Percentiles rank a stretch among this genome's conserved stretches.
Conservation (phyloP, 2,797 vertebrate species). For the Melanogrammus aeglefinus region DNA sequence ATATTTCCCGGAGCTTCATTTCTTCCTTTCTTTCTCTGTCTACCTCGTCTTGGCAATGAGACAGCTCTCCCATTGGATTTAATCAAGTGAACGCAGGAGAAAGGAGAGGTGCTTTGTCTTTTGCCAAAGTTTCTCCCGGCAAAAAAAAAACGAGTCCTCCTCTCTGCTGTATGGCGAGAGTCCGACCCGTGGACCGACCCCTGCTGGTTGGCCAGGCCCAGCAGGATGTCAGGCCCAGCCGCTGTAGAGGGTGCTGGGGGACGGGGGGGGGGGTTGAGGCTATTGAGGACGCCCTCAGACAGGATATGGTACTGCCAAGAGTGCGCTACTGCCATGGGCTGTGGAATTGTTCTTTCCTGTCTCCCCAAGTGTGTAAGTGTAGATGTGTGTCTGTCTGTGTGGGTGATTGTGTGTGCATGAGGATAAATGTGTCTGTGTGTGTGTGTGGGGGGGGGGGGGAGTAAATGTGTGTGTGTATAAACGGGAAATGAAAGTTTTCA, state of each 20-base stretch:
- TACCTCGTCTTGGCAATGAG: slow-evolving; percentile 52
- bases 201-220: slow-evolving; percentile 43
- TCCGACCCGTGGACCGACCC: slow-evolving; percentile 49
- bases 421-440: neutral
- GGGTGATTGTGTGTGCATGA: too few relatives aligned
- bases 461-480: neutral
- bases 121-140: neutral
- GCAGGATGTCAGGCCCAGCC: slow-evolving; percentile 51
- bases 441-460: neutral
- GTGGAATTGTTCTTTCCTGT: neutral
- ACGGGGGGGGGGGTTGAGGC: slow-evolving; percentile 35
- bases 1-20: slow-evolving; percentile 26
- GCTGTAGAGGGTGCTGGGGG: neutral
- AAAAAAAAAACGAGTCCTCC: slow-evolving; percentile 5
- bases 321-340: neutral
- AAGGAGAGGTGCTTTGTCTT: neutral
- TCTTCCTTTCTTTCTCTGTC: slow-evolving; percentile 30
- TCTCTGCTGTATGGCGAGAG: slow-evolving; percentile 46
- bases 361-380: neutral
- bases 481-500: neutral
- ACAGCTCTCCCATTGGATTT: slow-evolving; percentile 60
- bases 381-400: neutral
- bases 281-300: neutral
- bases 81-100: slow-evolving; percentile 45
- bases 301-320: neutral